These are phyloP conservation scores for Chironomus tepperi DNA, from an alignment of 1,140 invertebrate species.

Conservation along the genomic window DNA sequence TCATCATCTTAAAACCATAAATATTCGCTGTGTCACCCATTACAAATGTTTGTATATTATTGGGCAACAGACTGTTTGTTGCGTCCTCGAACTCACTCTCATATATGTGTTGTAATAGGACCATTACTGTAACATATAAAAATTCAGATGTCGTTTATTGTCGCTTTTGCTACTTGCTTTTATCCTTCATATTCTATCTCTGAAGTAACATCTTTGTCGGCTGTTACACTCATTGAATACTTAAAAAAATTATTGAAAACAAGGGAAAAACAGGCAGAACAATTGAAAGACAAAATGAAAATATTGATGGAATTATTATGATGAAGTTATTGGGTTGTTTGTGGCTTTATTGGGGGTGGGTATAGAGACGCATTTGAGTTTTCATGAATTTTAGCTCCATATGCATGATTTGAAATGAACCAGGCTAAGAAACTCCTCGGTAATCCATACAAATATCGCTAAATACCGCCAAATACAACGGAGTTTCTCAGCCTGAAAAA, in stretches of 20 bases:
- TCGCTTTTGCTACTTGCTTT: neutral
- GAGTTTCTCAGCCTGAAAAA: too few species aligned
- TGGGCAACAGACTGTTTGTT: neutral
- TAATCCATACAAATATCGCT: too few species aligned
- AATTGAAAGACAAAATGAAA: neutral
- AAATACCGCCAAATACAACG: too few species aligned
- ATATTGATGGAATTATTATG: neutral
- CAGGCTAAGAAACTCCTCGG: too few species aligned
- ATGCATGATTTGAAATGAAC: too few species aligned
- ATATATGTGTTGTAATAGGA: neutral
- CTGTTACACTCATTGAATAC: neutral
- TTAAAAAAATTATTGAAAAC: neutral
- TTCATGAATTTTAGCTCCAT: too few species aligned
- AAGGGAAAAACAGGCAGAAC: neutral
- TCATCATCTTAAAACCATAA: neutral
- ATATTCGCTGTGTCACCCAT: conserved; percentile 1
- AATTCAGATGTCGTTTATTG: conserved; percentile 3
- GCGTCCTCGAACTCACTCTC: too few species aligned
- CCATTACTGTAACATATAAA: neutral
- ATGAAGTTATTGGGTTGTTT: neutral
- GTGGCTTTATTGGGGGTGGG: too few species aligned
- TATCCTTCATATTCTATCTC: too few species aligned
- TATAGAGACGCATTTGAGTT: too few species aligned
- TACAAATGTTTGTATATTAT: neutral
- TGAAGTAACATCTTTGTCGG: neutral